A percentile compares a stretch with the other conserved stretches of the same genome.
Conservation (phyloP, 2,888 invertebrate genomes). For the Calliopum simillimum region DNA sequence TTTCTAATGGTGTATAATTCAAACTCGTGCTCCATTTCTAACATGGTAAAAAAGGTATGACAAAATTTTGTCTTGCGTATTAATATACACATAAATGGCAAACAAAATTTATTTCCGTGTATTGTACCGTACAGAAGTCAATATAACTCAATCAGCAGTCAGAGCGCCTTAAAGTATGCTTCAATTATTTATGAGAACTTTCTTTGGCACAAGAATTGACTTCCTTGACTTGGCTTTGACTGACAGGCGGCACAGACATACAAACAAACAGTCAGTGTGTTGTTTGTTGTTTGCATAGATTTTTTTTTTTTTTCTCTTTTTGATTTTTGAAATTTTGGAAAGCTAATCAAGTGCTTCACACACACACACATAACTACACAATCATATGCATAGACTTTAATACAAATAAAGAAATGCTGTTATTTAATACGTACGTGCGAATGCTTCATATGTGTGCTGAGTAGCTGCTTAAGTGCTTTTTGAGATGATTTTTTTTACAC, state of each 20-base stretch:
- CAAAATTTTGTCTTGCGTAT: too few species aligned
- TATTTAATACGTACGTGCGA: too few species aligned
- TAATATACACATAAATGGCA: too few species aligned
- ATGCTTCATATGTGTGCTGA: too few species aligned
- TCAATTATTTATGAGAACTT: constrained; percentile 15
- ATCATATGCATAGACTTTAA: neutral
- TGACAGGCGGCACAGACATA: neutral
- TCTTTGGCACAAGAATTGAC: neutral
- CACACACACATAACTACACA: neutral
- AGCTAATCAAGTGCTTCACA: constrained; percentile 45
- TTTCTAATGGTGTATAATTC: too few species aligned
- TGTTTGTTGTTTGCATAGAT: constrained; percentile 7
- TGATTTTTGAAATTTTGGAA: constrained; percentile 35
- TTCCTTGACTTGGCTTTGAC: constrained; percentile 12
- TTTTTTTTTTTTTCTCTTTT: constrained; percentile 15
- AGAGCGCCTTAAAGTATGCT: constrained; percentile 17
- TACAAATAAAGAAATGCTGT: too few species aligned
- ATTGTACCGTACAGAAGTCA: too few species aligned
- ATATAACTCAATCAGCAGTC: neutral
- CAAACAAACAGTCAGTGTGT: neutral
- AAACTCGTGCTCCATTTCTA: too few species aligned
- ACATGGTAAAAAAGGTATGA: too few species aligned
- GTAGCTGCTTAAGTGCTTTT: too few species aligned
- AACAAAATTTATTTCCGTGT: too few species aligned
- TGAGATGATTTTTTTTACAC: too few species aligned